Evolutionary conservation across 2,113 vertebrate genomes (phyloP), one percentile per base, ranked within the genome.

Genomic region (Odocoileus virginianus): DNA sequence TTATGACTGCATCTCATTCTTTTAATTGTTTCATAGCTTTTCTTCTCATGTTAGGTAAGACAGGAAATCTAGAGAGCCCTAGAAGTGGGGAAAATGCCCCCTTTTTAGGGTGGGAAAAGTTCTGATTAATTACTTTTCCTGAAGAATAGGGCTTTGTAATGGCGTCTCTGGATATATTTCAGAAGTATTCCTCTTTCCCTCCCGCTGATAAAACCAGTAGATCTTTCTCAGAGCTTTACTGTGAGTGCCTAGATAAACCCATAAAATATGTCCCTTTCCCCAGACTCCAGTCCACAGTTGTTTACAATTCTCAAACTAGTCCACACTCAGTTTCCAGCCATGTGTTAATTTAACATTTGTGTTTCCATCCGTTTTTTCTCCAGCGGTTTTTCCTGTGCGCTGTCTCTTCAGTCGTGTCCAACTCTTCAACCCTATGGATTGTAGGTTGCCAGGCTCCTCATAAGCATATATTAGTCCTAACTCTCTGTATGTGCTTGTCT

Each of bases 211-310:
- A 17, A 86, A 33, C 5, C 11, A 76, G 6, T 12, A 43, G 15
- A 33, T 89, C 0, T 67, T 85, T 76, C 9, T 74, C 16, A 40
- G 43, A 52, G 25, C 14, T 52, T 85, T 11, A 27, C 0, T 40
- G 1, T 45, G 23, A 1, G 13, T 79, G 43, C 43, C 36, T 78
- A 67, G 47, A 91, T 12, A 87, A 17, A 8, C 1, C 1, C 16
- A 2, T 14, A 58, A 57, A 19, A 21, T 23, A 79, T 6, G 2
- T 2, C 6, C 28, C 7, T 2, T 40, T 12, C 3, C 10, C 0
- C 84, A 64, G 16, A 50, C 27, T 57, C 4, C 19, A 57, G 15
- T 1, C 10, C 5, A 2, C 3, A 7, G 1, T 45, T 47, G 2
- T 25, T 91, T 89, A 58, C 61, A 8, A 40, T 89, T 92, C 15